phyloP scores from a whole-genome alignment of 2,888 invertebrate genomes.

The Arctia plantaginis region DNA sequence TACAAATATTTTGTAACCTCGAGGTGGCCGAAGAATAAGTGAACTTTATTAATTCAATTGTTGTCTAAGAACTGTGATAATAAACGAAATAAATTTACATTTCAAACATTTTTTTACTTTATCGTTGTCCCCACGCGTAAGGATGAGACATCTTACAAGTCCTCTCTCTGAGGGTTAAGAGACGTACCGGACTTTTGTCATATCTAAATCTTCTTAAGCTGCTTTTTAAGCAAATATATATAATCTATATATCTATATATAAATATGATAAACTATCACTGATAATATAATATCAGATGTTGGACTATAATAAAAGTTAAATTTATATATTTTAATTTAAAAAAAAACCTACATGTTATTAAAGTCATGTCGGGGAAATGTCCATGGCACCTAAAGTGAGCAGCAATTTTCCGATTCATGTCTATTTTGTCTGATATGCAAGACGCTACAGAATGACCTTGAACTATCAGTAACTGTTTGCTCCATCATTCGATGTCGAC shows the following conservation, averaged over 20 bases:
- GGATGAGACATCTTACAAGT: background rate
- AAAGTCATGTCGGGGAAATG: too few species aligned
- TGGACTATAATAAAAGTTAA: too few species aligned
- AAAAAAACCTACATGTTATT: too few species aligned
- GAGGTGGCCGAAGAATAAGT: slow-evolving; percentile 31
- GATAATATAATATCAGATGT: too few species aligned
- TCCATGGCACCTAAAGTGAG: too few species aligned
- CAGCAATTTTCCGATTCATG: too few species aligned
- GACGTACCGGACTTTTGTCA: too few species aligned
- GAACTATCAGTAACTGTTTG: background rate
- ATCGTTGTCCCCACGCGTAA: background rate
- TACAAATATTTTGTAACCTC: slow-evolving; percentile 32
- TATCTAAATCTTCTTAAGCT: too few species aligned
- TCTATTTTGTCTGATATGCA: background rate
- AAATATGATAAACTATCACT: too few species aligned
- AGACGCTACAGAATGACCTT: background rate
- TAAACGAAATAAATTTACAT: slow-evolving; percentile 58
- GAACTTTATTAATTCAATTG: slow-evolving; percentile 51
- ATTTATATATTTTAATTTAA: too few species aligned
- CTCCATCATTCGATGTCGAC: background rate
- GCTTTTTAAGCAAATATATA: too few species aligned
- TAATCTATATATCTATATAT: too few species aligned
- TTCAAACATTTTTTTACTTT: slow-evolving; percentile 12
- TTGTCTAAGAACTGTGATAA: slow-evolving; percentile 73
- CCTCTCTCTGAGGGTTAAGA: background rate